A percentile compares a stretch with the other conserved stretches of the same genome.
Evolutionary conservation across 2,888 invertebrate genomes (phyloP).

Genomic region (Masnerella sp.): DNA sequence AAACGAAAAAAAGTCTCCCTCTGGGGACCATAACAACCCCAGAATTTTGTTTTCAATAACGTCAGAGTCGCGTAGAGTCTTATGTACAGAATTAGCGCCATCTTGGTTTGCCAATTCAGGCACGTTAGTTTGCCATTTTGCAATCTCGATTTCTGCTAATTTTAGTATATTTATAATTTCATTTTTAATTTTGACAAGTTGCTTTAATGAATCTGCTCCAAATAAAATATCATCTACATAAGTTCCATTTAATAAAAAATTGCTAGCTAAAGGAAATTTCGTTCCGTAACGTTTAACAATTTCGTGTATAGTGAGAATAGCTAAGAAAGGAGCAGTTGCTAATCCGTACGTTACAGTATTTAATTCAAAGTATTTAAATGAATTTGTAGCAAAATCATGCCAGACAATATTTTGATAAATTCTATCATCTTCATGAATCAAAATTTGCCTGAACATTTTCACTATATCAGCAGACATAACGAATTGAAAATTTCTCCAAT

Average conservation of each 20-base stretch:
- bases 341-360: slow-evolving; percentile 2
- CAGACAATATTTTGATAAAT: too few species aligned
- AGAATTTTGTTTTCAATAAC: not conserved
- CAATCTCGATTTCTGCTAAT: not conserved
- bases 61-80: not conserved
- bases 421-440: too few species aligned
- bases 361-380: slow-evolving; percentile 4
- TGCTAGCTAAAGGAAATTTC: not conserved
- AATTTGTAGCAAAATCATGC: not conserved
- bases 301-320: not conserved
- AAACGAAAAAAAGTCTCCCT: not conserved
- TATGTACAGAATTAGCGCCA: not conserved
- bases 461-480: too few species aligned
- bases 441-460: too few species aligned
- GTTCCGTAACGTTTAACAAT: not conserved
- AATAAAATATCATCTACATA: slow-evolving; percentile 2
- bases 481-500: too few species aligned
- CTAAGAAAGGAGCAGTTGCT: not conserved
- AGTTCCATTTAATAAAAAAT: not conserved
- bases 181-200: not conserved
- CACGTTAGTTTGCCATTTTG: not conserved
- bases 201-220: not conserved
- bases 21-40: not conserved
- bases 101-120: not conserved
- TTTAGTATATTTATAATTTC: not conserved